phyloP scores from a whole-genome alignment of 2,888 invertebrate species.

The Ypsolopha scabrella region DNA sequence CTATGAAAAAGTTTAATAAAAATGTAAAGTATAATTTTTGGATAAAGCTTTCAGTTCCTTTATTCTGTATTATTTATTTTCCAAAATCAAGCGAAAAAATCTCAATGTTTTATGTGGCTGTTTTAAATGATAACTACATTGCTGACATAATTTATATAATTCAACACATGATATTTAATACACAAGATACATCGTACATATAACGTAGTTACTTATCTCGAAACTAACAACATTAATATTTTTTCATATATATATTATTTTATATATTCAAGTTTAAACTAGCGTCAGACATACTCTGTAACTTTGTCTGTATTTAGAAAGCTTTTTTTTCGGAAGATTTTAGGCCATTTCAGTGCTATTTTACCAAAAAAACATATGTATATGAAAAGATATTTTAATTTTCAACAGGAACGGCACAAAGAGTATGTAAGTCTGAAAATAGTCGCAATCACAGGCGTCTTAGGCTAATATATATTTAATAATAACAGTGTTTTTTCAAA shows the following conservation, averaged over 20 bases:
- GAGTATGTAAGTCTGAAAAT: slow-evolving; percentile 49
- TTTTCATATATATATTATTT: slow-evolving; percentile 5
- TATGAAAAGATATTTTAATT: slow-evolving; percentile 46
- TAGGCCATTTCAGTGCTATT: slow-evolving; percentile 32
- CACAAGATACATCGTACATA: slow-evolving; percentile 33
- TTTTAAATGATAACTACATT: slow-evolving; percentile 24
- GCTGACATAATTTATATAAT: slow-evolving; percentile 62
- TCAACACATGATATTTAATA: slow-evolving; percentile 52
- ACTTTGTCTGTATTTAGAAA: slow-evolving; percentile 7
- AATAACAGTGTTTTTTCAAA: slow-evolving; percentile 11
- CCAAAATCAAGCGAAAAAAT: too few species aligned
- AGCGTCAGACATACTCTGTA: neutral
- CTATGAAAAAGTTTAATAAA: too few species aligned
- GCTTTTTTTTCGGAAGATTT: slow-evolving; percentile 13
- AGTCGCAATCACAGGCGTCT: slow-evolving; percentile 35
- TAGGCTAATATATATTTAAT: slow-evolving; percentile 25
- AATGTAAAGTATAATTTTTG: too few species aligned
- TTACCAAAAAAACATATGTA: slow-evolving; percentile 17
- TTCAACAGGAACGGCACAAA: slow-evolving; percentile 48
- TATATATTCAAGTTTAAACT: neutral
- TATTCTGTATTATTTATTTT: too few species aligned
- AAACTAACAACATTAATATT: slow-evolving; percentile 22
- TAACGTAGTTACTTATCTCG: slow-evolving; percentile 29
- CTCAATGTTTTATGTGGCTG: too few species aligned
- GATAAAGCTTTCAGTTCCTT: too few species aligned